Evolutionary conservation across 1,140 invertebrate species (phyloP), one percentile per base, ranked within the genome.

Genomic region (Steinernema khuongi): DNA sequence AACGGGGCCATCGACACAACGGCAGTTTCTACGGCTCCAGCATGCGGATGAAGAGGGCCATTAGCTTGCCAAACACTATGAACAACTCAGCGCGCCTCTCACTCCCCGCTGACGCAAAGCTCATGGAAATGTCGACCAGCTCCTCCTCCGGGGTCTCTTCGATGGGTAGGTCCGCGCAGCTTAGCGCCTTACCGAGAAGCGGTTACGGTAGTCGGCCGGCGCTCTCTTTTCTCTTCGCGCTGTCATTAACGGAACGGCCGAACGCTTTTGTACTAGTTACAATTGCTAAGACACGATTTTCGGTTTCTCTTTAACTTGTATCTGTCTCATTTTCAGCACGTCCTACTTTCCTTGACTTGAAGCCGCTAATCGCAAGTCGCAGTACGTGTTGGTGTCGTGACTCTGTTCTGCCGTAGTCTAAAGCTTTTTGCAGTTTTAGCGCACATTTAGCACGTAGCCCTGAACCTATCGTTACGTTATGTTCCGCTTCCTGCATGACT

Each of bases 21-120:
- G 36, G 44, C 14, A 68, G 60, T 11, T 67, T 76, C 22, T 36
- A 66, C 26, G 28, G 44, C 29, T 68, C 74, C 43, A 70, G 60
- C 17, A 60, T 77, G 31, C 69, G 75, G 31, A 81, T 81, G 80
- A 81, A 82, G 29, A 44, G 80, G 26, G 78, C 80, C n/a, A 77
- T 81, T 22, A 84, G 80, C 30, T 67, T 85, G 36, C 82, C 82
- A 28, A 83, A 82, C 71, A 74, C 82, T 14, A 79, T 80, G n/a
- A 73, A 68, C 31, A 60, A 18, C 0, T 43, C 33, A 18, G 2
- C 11, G 28, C 18, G 60, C 0, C 0, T 74, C 74, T 75, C 72
- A 67, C 43, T 44, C 41, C 1, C 31, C 28, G 17, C 44, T 67
- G 26, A 0, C 30, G 1, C 44, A 31, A 2, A 69, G 30, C 19